Conservation (phyloP, 1,140 invertebrate genomes). For the Venturia canescens region DNA sequence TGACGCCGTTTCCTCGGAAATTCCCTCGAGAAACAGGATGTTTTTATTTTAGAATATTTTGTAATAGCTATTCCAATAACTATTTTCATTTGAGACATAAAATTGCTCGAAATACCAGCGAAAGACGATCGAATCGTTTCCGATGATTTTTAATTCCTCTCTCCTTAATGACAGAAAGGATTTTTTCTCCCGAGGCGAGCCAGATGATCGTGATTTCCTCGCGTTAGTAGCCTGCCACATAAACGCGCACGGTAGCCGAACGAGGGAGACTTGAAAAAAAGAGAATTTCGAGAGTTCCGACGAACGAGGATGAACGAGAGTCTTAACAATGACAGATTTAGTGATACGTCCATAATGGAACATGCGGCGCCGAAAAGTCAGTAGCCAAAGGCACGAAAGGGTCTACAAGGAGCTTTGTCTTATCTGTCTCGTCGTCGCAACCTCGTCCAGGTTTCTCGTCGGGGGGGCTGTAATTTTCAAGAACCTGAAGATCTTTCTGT, state of each 20-base stretch:
- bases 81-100: too few species aligned
- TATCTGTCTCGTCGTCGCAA: conserved; percentile 5
- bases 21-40: background rate
- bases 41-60: background rate
- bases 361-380: conserved; percentile 32
- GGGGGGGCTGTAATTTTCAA: conserved; percentile 35
- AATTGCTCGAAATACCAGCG: too few species aligned
- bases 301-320: conserved; percentile 53
- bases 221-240: conserved; percentile 25
- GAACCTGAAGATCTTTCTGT: conserved; percentile 29
- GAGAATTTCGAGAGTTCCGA: conserved; percentile 35
- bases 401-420: conserved; percentile 33
- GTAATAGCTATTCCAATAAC: too few species aligned
- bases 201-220: conserved; percentile 20
- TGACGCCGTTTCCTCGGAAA: background rate
- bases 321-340: conserved; percentile 65
- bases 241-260: conserved; percentile 53
- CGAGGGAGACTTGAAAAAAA: conserved; percentile 49
- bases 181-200: background rate
- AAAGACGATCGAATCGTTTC: background rate
- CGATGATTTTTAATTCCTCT: background rate
- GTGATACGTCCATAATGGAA: conserved; percentile 60
- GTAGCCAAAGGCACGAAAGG: conserved; percentile 37
- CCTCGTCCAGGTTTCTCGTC: conserved; percentile 18
- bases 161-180: background rate